Conservation (phyloP, 2,113 vertebrate species). For the Lagopus muta region DNA sequence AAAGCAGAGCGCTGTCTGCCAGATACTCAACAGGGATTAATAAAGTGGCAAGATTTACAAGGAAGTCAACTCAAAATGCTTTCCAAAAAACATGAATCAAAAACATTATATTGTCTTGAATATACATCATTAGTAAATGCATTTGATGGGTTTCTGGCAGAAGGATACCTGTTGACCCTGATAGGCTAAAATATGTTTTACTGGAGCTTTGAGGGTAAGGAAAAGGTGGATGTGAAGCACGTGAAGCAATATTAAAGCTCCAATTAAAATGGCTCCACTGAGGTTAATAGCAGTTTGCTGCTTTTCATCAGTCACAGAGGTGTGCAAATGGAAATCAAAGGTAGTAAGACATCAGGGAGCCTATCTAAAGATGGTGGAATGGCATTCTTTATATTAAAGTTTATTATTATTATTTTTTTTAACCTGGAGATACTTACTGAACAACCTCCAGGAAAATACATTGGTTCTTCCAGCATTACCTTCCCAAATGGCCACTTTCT, state of each 20-base stretch:
- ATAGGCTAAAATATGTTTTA: background rate
- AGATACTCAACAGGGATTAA: slow-evolving; percentile 55
- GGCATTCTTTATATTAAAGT: background rate
- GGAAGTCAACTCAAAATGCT: slow-evolving; percentile 41
- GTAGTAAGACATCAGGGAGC: background rate
- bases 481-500: background rate
- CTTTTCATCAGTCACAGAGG: background rate
- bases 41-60: slow-evolving; percentile 13
- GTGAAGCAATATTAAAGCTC: background rate
- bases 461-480: background rate
- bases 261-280: background rate
- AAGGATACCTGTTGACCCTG: background rate
- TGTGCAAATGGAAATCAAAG: background rate
- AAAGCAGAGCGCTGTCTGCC: slow-evolving; percentile 34
- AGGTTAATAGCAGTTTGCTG: background rate
- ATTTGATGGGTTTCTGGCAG: slow-evolving; percentile 41
- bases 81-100: slow-evolving; percentile 32
- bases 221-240: background rate
- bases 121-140: background rate
- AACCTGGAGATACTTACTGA: background rate
- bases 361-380: background rate
- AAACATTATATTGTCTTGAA: slow-evolving; percentile 5
- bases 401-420: background rate
- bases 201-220: background rate
- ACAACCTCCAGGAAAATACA: background rate